Conservation (phyloP, 2,113 vertebrate species). For the Atractosteus spatula region DNA sequence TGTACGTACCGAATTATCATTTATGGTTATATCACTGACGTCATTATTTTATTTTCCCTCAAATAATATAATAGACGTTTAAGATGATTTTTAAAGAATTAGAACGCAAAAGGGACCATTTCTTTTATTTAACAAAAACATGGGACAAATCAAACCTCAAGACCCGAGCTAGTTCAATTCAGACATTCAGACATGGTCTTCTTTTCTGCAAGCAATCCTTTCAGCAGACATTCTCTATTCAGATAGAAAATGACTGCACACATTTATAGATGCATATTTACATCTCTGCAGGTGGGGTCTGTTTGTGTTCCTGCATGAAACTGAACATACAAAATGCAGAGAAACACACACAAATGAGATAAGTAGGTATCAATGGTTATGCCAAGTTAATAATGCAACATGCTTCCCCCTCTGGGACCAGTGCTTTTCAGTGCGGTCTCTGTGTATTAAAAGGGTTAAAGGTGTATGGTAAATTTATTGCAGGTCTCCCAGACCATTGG, state of each 20-base stretch:
- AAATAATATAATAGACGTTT: no score
- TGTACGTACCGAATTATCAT: conserved; percentile 48
- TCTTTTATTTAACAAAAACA: conserved; percentile 51
- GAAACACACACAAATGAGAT: conserved; percentile 36
- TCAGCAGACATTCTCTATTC: no score
- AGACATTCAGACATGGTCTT: no score
- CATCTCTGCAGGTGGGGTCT: no score
- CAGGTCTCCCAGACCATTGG: conserved; percentile 72
- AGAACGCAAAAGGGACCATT: conserved; percentile 24
- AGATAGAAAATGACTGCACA: no score
- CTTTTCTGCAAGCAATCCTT: no score
- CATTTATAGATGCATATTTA: no score
- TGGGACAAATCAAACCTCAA: conserved; percentile 56
- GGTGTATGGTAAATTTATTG: conserved; percentile 92
- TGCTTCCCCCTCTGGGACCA: conserved; percentile 69
- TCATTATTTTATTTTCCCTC: no score
- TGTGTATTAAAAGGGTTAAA: conserved; percentile 94
- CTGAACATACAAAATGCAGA: not conserved
- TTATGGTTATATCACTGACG: conserved; percentile 32
- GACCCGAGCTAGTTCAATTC: conserved; percentile 52
- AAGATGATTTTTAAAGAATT: no score
- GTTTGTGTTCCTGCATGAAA: not conserved
- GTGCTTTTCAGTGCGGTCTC: conserved; percentile 75
- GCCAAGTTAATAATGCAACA: conserved; percentile 73
- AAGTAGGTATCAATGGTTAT: conserved; percentile 64